Percentiles rank a stretch among this genome's conserved stretches.
Conservation (phyloP, 2,797 vertebrate genomes). For the Rhynchotus rufescens region DNA sequence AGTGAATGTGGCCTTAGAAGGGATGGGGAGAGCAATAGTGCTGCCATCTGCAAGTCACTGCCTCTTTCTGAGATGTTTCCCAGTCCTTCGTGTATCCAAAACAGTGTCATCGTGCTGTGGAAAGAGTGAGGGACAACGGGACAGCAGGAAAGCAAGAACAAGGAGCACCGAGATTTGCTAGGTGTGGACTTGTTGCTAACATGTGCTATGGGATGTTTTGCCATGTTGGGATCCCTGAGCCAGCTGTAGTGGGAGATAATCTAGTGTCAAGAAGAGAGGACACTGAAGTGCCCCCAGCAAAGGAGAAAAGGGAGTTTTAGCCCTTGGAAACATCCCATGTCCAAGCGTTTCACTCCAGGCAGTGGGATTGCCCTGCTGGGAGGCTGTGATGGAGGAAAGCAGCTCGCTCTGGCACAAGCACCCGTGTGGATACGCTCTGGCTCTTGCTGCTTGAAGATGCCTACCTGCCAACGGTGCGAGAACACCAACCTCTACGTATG, state of each 20-base stretch:
- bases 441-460: neutral
- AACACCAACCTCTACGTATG: neutral
- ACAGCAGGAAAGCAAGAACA: neutral
- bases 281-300: neutral
- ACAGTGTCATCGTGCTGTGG: rapidly evolving
- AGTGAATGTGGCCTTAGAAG: neutral
- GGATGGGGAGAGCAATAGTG: rapidly evolving
- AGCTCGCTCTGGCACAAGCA: neutral
- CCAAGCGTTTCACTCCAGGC: neutral
- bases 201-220: rapidly evolving
- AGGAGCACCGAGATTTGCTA: neutral
- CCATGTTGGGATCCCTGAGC: neutral
- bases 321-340: rapidly evolving
- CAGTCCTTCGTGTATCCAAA: rapidly evolving
- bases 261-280: neutral
- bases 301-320: neutral
- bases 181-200: neutral
- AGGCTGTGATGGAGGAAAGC: neutral
- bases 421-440: neutral
- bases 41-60: neutral
- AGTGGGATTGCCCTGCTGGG: neutral
- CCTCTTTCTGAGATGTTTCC: neutral
- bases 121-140: neutral
- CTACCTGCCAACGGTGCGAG: neutral
- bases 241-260: neutral